Evolutionary conservation across 1,140 invertebrate species (phyloP).

Genomic region (Bathynomus jamesi): DNA sequence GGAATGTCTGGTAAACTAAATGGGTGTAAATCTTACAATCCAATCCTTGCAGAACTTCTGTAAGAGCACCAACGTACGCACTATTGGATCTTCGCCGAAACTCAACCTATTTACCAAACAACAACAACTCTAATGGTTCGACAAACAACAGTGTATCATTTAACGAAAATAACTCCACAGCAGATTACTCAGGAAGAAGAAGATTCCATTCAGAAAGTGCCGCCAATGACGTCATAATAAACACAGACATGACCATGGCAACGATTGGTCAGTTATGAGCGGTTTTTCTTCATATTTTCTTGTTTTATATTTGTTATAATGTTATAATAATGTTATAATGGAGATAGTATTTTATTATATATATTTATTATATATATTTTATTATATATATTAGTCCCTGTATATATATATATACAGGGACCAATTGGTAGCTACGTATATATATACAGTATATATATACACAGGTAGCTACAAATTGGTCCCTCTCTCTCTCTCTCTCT

Average conservation of each 20-base stretch:
- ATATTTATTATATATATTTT: background rate
- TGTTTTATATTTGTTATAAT: no score
- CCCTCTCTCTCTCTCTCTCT: no score
- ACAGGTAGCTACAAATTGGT: no score
- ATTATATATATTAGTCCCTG: background rate
- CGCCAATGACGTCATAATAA: background rate
- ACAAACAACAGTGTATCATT: background rate
- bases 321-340: no score
- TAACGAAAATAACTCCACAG: background rate
- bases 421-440: no score
- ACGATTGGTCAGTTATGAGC: background rate
- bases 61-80: background rate
- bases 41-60: background rate
- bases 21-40: no score
- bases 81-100: background rate
- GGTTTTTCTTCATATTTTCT: no score
- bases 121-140: background rate
- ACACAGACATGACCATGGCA: background rate
- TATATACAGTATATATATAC: background rate
- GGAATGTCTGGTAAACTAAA: no score
- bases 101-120: background rate
- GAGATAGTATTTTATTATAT: background rate
- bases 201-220: background rate
- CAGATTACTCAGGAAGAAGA: background rate
- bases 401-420: conserved; percentile 1